Evolutionary conservation across 64 coral and sea anemone genomes (phyloP).

Genomic region (Montipora efflorescens): DNA sequence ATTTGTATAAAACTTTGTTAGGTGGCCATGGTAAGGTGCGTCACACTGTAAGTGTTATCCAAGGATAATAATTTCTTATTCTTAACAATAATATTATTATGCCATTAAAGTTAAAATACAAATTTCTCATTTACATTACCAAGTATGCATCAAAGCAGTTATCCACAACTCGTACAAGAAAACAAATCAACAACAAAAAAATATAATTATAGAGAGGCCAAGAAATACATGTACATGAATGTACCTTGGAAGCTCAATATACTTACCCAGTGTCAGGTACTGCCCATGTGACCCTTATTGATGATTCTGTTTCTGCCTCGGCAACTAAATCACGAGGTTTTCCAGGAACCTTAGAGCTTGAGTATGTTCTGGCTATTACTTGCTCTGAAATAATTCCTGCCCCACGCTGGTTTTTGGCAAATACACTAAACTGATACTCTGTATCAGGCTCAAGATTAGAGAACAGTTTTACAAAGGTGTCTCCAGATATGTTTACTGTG

Average conservation of each 20-base stretch:
- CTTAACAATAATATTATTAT: too few species aligned
- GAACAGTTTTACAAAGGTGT: neutral
- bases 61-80: too few species aligned
- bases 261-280: conserved; percentile 53
- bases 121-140: too few species aligned
- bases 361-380: conserved; percentile 18
- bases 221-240: neutral
- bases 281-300: conserved; percentile 66
- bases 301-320: conserved; percentile 14
- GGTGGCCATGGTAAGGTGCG: too few species aligned
- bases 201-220: too few species aligned
- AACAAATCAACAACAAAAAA: too few species aligned
- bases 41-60: too few species aligned
- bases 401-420: conserved; percentile 22
- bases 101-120: too few species aligned
- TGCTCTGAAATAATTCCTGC: conserved; percentile 1
- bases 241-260: neutral
- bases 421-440: conserved; percentile 34
- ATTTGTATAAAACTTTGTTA: too few species aligned
- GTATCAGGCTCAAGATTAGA: conserved; percentile 44
- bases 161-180: too few species aligned
- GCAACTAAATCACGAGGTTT: conserved; percentile 39
- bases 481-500: neutral
- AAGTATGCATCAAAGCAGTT: too few species aligned
- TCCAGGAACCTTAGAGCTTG: conserved; percentile 27